Base-by-base conservation (phyloP, 2,113 vertebrate species). In the Morone saxatilis region DNA sequence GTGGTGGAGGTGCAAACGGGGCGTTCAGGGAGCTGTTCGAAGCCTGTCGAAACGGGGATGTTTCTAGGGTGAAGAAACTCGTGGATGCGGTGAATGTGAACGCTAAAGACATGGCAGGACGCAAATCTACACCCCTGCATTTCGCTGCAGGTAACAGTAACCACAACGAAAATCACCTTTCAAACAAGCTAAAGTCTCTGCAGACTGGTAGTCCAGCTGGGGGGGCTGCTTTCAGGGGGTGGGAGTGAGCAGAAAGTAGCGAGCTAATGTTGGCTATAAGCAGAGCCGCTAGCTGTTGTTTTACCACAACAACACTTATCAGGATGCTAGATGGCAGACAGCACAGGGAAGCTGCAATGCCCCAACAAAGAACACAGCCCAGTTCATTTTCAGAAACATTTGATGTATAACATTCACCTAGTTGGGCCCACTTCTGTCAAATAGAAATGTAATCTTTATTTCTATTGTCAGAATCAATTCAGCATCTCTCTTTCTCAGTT, bases 131-230 rank as follows among this genome's bases (percentile, higher is more conserved):
- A 2, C 97, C 97, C 19, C 95, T 99, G 63, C 97, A 99, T 86
- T 99, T 99, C 80, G 97, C 98, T 69, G 97, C 98, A 95, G 98
- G 98, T 98, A 96, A 93, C 0, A 97, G 98, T 98, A 96, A 93
- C 0, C 4, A 40, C 8, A 51, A 50, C 4, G 0, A 38, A 13
- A 22, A 62, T 4, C 12, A 12, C 2, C 6, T 45, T 71, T 61
- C 10, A 20, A 69, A 50, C 19, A 11, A 10, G 5, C 12, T 14
- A 31, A 40, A 5, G 1, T 14, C 7, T 7, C 5, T 38, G 19
- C 45, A 12, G 7, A 25, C 38, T 60, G 20, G 31, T 14, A 16
- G 10, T 40, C 7, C 48, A 50, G 68, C 25, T 20, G 31, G n/a
- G 25, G 0, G 6, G 17, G 41, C 19, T 63, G 41, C 48, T 1